Base-by-base conservation (phyloP, 2,113 vertebrate genomes). In the Macheiramphus alcinus region DNA sequence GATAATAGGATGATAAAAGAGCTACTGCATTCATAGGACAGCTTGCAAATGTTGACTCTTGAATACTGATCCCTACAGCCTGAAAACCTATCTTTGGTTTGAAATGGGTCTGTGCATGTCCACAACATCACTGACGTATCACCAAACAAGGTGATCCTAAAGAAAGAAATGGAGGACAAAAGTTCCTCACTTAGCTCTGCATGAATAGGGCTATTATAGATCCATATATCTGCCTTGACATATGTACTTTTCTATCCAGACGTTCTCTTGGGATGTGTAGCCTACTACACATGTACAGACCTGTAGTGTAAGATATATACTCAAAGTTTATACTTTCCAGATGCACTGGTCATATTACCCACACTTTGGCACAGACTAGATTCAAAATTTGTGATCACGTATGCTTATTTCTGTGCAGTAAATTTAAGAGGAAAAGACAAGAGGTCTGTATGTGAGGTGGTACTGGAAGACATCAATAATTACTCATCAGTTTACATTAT, bases 41-140 rank as follows among this genome's bases (percentile, higher is more conserved):
- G 17, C 40, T 66, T 87, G 36, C 11, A 89, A 73, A 80, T 73
- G 13, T 32, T 81, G 45, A n/a, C 47, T 75, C 15, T 29, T 75
- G 43, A 75, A 50, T 75, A 23, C 4, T 56, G 17, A 76, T 72
- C 31, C 20, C 9, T 34, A 47, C 5, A 72, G 12, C 7, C 19
- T 80, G 31, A 65, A 80, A 80, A 43, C 9, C 3, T 59, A 2
- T 13, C 10, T 68, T 79, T 75, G 21, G 8, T 63, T 83, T 34
- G 12, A 25, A 80, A 65, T 0, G 1, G 10, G 15, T 55, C 27
- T 86, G 7, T 58, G 3, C 29, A 17, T 10, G 13, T 72, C 19
- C n/a, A 32, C 13, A n/a, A 10, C 4, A 32, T 52, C 53, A 52
- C 14, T 32, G 38, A 65, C 0, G 0, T 18, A 29, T 23, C 16